Evolutionary conservation across 2,797 vertebrate genomes (phyloP).

Genomic region (Takifugu ocellatus): DNA sequence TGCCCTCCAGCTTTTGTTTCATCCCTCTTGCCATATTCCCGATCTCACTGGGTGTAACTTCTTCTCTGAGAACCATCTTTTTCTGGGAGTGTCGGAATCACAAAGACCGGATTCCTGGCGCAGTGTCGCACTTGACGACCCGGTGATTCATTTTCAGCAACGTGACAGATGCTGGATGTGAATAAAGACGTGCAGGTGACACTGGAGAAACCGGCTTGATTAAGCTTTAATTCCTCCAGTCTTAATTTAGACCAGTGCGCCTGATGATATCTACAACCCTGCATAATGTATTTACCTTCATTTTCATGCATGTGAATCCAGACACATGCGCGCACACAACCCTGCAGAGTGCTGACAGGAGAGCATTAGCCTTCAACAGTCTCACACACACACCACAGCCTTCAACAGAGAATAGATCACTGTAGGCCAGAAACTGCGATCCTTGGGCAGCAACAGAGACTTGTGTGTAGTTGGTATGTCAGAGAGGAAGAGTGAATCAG

Average conservation of each 20-base stretch:
- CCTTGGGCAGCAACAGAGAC: conserved; percentile 52
- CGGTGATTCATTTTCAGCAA: conserved; percentile 7
- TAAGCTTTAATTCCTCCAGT: conserved; percentile 11
- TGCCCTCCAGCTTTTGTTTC: background rate
- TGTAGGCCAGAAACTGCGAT: conserved; percentile 56
- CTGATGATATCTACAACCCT: conserved; percentile 24
- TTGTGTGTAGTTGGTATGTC: conserved; percentile 9
- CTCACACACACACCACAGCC: conserved; percentile 51
- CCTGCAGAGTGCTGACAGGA: conserved; percentile 17
- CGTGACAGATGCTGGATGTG: conserved; percentile 9
- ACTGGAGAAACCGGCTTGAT: conserved; percentile 13
- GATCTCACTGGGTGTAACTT: too few relatives aligned
- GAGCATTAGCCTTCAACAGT: conserved; percentile 57
- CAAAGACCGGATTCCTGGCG: too few relatives aligned
- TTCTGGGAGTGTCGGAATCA: too few relatives aligned
- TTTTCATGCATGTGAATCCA: conserved; percentile 5
- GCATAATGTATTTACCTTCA: conserved; percentile 20
- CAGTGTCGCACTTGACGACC: background rate
- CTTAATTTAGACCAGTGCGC: conserved; percentile 22
- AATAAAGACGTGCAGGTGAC: conserved; percentile 10
- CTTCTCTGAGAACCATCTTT: too few relatives aligned
- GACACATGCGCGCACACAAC: background rate
- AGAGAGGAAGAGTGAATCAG: conserved; percentile 2
- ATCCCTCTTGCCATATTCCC: background rate
- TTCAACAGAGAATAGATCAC: conserved; percentile 57